Base-by-base conservation (phyloP, 2,797 vertebrate genomes). In the Crenuchus spilurus region DNA sequence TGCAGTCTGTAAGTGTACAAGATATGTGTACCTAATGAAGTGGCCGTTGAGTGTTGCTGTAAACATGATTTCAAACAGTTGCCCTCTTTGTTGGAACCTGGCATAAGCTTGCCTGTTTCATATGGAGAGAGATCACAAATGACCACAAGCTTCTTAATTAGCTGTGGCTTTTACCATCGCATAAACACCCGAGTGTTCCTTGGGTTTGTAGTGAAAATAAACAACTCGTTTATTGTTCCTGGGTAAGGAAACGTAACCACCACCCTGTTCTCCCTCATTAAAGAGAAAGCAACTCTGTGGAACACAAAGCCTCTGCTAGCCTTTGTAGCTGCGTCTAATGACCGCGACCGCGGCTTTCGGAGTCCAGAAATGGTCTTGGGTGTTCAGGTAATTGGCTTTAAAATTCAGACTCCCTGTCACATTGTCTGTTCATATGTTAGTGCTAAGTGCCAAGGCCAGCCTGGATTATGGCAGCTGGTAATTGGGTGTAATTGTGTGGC, bases 381-480 rank as follows among this genome's bases (percentile, higher is more conserved):
- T 76, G 58, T 70, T 57, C 42, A 64, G 31, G 33, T 64, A 58
- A 73, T 74, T 76, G 54, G 63, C 65, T 73, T 58, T 58, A 63
- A 77, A 77, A 66, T 26, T 13, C 52, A 44, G 6, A 16, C 42
- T 26, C 24, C 0, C 60, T 44, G 5, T 42, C 8, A 4, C 51
- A 74, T 74, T 80, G 70, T 66, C 20, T 66, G 64, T 31, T 26
- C n/a, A 76, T 78, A 63, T 75, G 75, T 84, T 78, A 74, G 65
- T 80, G 82, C 66, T 66, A 73, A 83, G 42, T 79, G 78, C 82
- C 84, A 77, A 76, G 75, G 75, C 80, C 76, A 14, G 71, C 77
- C 54, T 54, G 48, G 70, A 72, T 73, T 79, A 75, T 46, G 60
- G 62, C 63, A 54, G 75, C 65, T 46, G 68, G 74, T 82, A 78